A percentile compares a stretch with the other conserved stretches of the same genome.
Conservation (phyloP, 2,888 invertebrate species). For the Lapara coniferarum region DNA sequence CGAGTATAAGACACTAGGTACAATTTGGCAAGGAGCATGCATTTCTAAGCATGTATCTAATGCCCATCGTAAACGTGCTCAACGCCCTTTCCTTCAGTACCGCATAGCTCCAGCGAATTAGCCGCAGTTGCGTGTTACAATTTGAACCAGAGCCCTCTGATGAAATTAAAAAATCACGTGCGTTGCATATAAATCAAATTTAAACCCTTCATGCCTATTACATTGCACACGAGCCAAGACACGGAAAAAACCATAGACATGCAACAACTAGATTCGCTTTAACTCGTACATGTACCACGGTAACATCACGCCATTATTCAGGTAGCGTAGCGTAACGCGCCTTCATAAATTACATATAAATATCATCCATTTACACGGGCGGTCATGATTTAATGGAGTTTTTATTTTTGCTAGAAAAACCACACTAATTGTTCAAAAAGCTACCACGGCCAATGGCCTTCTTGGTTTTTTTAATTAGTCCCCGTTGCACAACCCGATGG, state of each 20-base stretch:
- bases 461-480: conserved; percentile 39
- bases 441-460: conserved; percentile 50
- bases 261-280: conserved; percentile 14
- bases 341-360: conserved; percentile 60
- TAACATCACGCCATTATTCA: conserved; percentile 47
- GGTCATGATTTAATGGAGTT: conserved; percentile 54
- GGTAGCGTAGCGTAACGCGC: conserved; percentile 53
- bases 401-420: conserved; percentile 55
- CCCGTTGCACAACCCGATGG: conserved; percentile 38
- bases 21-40: not conserved
- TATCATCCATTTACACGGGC: conserved; percentile 39
- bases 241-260: not conserved
- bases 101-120: not conserved
- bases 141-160: not conserved
- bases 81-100: not conserved
- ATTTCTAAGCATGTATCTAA: not conserved
- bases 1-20: not conserved
- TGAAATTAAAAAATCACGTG: conserved; percentile 7
- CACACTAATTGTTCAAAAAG: conserved; percentile 46
- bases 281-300: conserved; percentile 40
- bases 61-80: not conserved
- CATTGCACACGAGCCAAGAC: not conserved
- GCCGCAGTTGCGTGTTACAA: conserved; percentile 1
- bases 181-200: not conserved
- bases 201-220: not conserved